phyloP scores from a whole-genome alignment of 2,888 invertebrate genomes.

The Calameuta filiformis region DNA sequence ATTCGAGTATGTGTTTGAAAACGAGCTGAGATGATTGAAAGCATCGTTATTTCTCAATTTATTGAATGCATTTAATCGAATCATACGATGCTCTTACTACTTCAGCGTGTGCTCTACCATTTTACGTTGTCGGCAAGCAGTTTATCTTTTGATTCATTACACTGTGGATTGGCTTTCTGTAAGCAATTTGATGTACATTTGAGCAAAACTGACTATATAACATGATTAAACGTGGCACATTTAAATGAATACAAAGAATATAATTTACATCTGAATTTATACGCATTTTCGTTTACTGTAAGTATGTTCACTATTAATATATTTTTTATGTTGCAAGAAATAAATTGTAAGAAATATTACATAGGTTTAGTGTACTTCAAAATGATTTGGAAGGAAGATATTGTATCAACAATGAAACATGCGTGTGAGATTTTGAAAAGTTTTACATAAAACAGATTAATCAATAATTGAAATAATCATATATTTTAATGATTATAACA shows the following conservation, averaged over 20 bases:
- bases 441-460: neutral
- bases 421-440: neutral
- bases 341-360: neutral
- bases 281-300: neutral
- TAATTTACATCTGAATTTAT: neutral
- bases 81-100: too few species aligned
- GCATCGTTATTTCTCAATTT: too few species aligned
- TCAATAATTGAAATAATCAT: neutral
- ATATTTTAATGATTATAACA: neutral
- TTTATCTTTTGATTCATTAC: too few species aligned
- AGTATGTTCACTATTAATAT: neutral
- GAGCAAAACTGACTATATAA: neutral
- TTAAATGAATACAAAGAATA: neutral
- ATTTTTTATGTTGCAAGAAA: neutral
- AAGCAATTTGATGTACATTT: neutral
- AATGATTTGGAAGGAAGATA: neutral
- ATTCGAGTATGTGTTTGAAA: too few species aligned
- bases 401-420: neutral
- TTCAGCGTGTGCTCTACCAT: neutral
- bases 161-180: neutral
- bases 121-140: neutral
- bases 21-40: too few species aligned
- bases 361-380: neutral
- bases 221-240: neutral
- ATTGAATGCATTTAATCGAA: too few species aligned